These are phyloP conservation scores for Psix sp. DNA, from an alignment of 1,140 invertebrate species.

Conservation along the genomic window DNA sequence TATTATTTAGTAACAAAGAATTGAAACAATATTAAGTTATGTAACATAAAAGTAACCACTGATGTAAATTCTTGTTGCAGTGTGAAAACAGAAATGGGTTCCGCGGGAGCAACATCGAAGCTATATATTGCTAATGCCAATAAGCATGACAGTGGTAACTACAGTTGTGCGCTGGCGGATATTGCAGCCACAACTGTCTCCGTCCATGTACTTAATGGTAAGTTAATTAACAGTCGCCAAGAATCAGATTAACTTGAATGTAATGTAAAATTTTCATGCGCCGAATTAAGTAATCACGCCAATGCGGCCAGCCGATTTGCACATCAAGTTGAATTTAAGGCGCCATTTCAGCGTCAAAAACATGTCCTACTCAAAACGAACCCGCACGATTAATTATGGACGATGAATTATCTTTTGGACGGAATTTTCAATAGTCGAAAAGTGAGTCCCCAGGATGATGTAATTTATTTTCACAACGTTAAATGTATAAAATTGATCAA, in stretches of 20 bases:
- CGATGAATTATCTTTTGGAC: too few species aligned
- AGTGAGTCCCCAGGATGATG: too few species aligned
- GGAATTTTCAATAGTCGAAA: too few species aligned
- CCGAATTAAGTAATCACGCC: constrained; percentile 3
- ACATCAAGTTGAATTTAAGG: too few species aligned
- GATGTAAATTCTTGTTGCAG: constrained; percentile 76
- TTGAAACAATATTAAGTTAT: too few species aligned
- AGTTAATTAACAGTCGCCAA: constrained; percentile 61
- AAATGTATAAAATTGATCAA: too few species aligned
- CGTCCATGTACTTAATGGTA: constrained; percentile 90
- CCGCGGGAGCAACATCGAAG: constrained; percentile 85
- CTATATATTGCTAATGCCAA: constrained; percentile 90
- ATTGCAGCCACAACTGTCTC: constrained; percentile 85
- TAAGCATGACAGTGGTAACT: constrained; percentile 90
- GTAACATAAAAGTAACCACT: not conserved
- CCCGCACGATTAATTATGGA: too few species aligned
- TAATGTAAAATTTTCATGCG: constrained; percentile 5
- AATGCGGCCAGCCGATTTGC: too few species aligned
- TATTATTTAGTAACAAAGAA: too few species aligned
- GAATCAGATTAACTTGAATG: constrained; percentile 9
- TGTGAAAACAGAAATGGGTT: constrained; percentile 87
- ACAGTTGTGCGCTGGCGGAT: constrained; percentile 87
- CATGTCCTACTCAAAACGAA: too few species aligned
- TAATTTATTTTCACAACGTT: too few species aligned
- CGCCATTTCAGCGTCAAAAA: too few species aligned